Evolutionary conservation across 2,113 vertebrate genomes (phyloP).

Genomic region (Corapipo altera): DNA sequence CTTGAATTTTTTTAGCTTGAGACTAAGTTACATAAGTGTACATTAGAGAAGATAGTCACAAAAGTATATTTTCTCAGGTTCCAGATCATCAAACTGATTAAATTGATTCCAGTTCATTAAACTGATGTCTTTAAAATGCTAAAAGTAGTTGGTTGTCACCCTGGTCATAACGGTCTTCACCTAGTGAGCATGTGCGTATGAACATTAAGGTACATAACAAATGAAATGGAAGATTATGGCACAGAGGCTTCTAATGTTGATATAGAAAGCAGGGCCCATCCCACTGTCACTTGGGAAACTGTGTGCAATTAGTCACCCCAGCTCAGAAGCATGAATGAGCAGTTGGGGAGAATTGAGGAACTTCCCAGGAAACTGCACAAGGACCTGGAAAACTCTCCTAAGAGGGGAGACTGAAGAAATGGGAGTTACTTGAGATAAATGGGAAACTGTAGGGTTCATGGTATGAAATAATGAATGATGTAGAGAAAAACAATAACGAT

Average conservation of each 20-base stretch:
- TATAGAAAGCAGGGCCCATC: background rate
- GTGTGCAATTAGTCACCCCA: background rate
- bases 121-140: background rate
- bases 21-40: background rate
- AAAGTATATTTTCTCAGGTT: background rate
- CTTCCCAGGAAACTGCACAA: background rate
- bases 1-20: background rate
- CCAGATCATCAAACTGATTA: background rate
- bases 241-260: background rate
- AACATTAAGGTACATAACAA: background rate
- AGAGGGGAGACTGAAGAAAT: background rate
- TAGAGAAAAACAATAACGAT: background rate
- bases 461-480: background rate
- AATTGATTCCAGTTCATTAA: background rate
- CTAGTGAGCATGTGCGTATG: background rate
- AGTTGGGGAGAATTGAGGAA: background rate
- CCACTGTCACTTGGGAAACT: background rate
- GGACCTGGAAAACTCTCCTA: background rate
- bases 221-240: background rate
- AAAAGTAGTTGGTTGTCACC: background rate
- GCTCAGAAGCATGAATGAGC: background rate
- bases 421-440: background rate
- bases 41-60: background rate
- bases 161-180: background rate
- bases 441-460: background rate